Conservation (phyloP, 2,113 vertebrate genomes). For the Lethenteron camtschaticum region DNA sequence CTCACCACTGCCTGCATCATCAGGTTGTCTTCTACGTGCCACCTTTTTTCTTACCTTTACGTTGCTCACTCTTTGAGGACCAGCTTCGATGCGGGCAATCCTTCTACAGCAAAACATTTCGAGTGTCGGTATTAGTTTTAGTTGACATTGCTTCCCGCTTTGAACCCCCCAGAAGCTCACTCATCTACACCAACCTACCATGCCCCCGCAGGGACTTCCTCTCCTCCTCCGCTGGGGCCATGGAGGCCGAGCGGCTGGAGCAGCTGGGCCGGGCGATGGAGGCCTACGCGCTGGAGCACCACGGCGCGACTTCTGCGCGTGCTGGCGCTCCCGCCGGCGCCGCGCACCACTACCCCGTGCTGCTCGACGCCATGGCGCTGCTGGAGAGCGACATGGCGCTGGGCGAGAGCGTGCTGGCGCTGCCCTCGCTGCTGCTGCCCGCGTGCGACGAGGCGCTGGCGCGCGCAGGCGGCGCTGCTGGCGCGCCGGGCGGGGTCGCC, state of each 20-base stretch:
- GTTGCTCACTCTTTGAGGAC: too few species aligned
- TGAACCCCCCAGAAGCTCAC: too few species aligned
- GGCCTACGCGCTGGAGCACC: slow-evolving; percentile 46
- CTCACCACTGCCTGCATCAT: too few species aligned
- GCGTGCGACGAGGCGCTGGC: slow-evolving; percentile 50
- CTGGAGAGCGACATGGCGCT: slow-evolving; percentile 90
- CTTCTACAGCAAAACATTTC: too few species aligned
- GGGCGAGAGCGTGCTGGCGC: slow-evolving; percentile 60
- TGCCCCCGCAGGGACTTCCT: too few species aligned
- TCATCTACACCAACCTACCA: too few species aligned
- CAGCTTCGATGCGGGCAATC: too few species aligned
- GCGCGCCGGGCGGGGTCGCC: slow-evolving; percentile 3
- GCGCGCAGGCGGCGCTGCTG: slow-evolving; percentile 23
- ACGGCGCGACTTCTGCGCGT: slow-evolving; percentile 41
- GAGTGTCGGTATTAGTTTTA: too few species aligned
- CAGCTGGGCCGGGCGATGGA: slow-evolving; percentile 53
- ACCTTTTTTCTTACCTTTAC: too few species aligned
- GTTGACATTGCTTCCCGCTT: too few species aligned
- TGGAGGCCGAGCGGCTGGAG: slow-evolving; percentile 34
- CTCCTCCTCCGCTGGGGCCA: too few species aligned
- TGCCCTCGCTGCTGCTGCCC: slow-evolving; percentile 41
- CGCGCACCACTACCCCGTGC: slow-evolving; percentile 33
- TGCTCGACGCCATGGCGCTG: slow-evolving; percentile 70
- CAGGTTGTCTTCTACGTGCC: too few species aligned
- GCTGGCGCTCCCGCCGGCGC: slow-evolving; percentile 25